Evolutionary conservation across 2,797 vertebrate genomes (phyloP).

Genomic region (Crocidura indochinensis): DNA sequence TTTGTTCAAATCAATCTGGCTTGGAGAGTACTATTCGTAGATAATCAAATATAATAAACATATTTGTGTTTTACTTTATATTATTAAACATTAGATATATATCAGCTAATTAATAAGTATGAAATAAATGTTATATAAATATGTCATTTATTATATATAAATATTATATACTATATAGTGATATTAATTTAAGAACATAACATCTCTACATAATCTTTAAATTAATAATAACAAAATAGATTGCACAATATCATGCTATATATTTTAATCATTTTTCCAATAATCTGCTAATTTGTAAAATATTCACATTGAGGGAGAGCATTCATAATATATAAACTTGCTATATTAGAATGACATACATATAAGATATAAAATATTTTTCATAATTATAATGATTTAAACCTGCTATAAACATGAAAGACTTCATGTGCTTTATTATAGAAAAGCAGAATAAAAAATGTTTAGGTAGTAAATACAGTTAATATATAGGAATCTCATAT

Average conservation of each 20-base stretch:
- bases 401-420: too few relatives aligned
- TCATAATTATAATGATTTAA: too few relatives aligned
- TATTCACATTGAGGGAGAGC: not conserved
- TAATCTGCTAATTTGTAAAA: constrained; percentile 41
- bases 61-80: not conserved
- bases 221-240: constrained; percentile 19
- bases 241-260: not conserved
- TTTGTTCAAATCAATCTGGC: too few relatives aligned
- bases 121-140: too few relatives aligned
- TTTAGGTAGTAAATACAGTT: too few relatives aligned
- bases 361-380: too few relatives aligned
- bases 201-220: constrained; percentile 3
- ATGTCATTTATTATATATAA: too few relatives aligned
- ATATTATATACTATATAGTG: too few relatives aligned
- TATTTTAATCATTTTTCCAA: not conserved
- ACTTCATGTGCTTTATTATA: too few relatives aligned
- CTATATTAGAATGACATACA: not conserved
- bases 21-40: not conserved
- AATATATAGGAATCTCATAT: not conserved
- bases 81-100: not conserved
- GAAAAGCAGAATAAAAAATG: too few relatives aligned
- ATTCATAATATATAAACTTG: not conserved
- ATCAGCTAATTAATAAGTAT: not conserved
- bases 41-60: not conserved
- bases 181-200: too few relatives aligned